Evolutionary conservation across 1,140 invertebrate species (phyloP), one percentile per base, ranked within the genome.

Genomic region (Hermetia illucens): DNA sequence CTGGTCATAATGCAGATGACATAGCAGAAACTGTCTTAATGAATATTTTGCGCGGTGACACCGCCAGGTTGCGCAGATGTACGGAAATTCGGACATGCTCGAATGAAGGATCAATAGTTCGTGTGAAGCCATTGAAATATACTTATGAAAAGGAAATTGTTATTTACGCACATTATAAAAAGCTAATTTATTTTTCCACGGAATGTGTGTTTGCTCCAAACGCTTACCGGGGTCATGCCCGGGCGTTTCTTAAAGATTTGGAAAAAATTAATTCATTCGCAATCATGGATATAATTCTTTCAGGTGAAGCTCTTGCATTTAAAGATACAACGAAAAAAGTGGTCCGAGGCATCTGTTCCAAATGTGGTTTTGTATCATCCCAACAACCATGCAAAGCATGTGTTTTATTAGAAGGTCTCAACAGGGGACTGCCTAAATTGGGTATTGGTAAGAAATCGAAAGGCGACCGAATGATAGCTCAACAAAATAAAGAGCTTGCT

Each of bases 141-240:
- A 84, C 91, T 3, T 99, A 98, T 62, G 95, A 99, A 64, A 98
- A 98, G 58, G 96, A 99, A 69, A 99, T 99, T 56, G 96, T 99
- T 0, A 95, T 99, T 88, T 98, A 97, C 69, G 93, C 93, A 2
- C 91, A 95, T 63, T 96, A 91, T 56, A 93, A 93, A 59, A 86
- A 87, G 49, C 62, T 99, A n/a, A 78, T 96, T 27, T 99, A 99
- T 58, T 99, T 99, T 65, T 96, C 92, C 8, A 98, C 95, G 0
- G 96, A 99, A 63, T 99, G 95, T 68, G 78, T 94, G 25, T 99
- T 97, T 69, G 87, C 95, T 12, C 96, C 96, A 15, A 94, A 98
- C 71, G 92, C 96, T 0, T 98, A 98, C 59, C 71, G 93, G 52
- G 94, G 93, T 2, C 79, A 95, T 70, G 92, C 88, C 3, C 67